Evolutionary conservation across 2,797 vertebrate genomes (phyloP).

Genomic region (Poeciliopsis paucimaculata): DNA sequence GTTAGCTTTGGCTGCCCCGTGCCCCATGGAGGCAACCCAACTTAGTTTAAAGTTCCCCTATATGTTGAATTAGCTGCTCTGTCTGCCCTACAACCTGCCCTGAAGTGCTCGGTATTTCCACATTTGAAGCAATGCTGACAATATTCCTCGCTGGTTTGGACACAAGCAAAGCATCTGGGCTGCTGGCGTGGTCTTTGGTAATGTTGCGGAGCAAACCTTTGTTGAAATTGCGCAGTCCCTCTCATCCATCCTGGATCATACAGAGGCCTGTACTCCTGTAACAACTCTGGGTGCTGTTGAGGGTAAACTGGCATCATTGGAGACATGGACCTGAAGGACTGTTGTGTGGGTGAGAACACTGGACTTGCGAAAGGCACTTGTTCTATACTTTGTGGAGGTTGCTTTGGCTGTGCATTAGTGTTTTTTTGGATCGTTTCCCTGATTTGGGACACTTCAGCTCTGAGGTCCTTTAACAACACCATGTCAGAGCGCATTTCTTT

Average conservation of each 20-base stretch:
- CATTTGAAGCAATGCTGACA: constrained; percentile 5
- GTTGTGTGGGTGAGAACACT: background rate
- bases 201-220: no score
- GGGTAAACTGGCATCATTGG: background rate
- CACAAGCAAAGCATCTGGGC: constrained; percentile 3
- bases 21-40: background rate
- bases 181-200: background rate
- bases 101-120: constrained; percentile 5
- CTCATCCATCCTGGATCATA: background rate
- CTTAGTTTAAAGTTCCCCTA: constrained; percentile 8
- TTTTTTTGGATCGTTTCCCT: constrained; percentile 8
- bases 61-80: background rate
- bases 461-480: constrained; percentile 18
- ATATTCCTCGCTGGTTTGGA: background rate
- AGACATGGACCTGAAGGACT: background rate
- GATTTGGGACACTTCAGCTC: constrained; percentile 20
- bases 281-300: background rate
- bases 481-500: constrained; percentile 26
- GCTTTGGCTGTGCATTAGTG: background rate
- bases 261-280: background rate
- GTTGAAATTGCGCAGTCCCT: no score
- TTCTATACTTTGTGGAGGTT: background rate
- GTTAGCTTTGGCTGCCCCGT: background rate
- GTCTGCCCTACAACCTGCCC: constrained; percentile 4
- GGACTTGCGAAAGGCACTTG: background rate